phyloP scores from a whole-genome alignment of 2,888 invertebrate genomes.

The Agonum fuliginosum region DNA sequence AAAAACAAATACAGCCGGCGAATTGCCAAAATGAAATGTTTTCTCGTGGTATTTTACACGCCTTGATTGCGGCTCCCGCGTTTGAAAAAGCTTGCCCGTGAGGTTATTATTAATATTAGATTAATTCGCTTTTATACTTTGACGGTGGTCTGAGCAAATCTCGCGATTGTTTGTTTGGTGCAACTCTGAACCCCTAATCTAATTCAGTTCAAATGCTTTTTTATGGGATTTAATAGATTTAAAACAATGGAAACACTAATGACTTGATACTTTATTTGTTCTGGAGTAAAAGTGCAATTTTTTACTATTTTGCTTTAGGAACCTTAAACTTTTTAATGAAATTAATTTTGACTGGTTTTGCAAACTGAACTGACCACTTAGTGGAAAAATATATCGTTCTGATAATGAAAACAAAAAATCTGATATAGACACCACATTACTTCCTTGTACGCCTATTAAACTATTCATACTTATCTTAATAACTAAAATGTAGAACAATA shows the following conservation, averaged over 20 bases:
- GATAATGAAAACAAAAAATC: no score
- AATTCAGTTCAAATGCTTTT: slow-evolving; percentile 43
- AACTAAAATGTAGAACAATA: no score
- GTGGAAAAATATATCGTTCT: no score
- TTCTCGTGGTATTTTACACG: slow-evolving; percentile 14
- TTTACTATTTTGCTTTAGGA: not conserved
- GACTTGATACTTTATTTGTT: slow-evolving; percentile 8
- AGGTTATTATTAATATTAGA: slow-evolving; percentile 56
- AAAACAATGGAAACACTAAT: slow-evolving; percentile 8
- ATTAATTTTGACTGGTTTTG: slow-evolving; percentile 8
- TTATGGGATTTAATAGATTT: not conserved
- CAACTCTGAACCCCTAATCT: slow-evolving; percentile 44
- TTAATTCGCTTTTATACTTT: slow-evolving; percentile 48
- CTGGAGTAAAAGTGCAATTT: not conserved
- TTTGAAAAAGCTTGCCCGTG: slow-evolving; percentile 32
- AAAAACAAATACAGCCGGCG: slow-evolving; percentile 46
- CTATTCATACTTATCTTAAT: no score
- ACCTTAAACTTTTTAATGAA: not conserved
- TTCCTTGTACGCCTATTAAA: no score
- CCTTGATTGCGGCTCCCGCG: slow-evolving; percentile 15
- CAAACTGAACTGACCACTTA: no score
- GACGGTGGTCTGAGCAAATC: slow-evolving; percentile 50
- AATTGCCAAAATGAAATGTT: slow-evolving; percentile 35
- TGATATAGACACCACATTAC: no score
- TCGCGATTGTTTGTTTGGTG: slow-evolving; percentile 45